Conservation (phyloP, 2,113 vertebrate species). For the Petroica traversi region DNA sequence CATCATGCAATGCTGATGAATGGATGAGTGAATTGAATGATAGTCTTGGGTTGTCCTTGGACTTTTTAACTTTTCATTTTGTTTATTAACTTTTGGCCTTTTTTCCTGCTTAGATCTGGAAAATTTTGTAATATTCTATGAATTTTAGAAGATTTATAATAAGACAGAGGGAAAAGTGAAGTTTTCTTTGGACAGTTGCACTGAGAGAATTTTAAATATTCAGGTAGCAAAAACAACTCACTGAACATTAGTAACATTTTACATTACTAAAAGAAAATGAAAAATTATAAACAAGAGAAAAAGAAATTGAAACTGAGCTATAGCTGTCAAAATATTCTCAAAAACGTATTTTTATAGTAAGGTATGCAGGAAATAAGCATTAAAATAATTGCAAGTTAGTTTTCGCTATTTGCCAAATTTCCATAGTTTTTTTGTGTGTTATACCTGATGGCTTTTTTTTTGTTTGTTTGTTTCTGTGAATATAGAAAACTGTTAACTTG, state of each 20-base stretch:
- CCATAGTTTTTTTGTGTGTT: not conserved
- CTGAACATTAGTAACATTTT: not conserved
- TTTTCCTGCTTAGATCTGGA: not conserved
- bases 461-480: not conserved
- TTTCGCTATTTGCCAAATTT: not conserved
- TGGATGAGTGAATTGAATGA: not conserved
- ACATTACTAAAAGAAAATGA: not conserved
- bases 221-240: not conserved
- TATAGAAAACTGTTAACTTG: not conserved
- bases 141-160: not conserved
- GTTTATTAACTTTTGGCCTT: not conserved
- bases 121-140: not conserved
- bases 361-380: not conserved
- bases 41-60: not conserved
- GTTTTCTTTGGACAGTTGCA: not conserved
- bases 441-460: not conserved
- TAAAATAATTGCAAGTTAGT: not conserved
- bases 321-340: not conserved
- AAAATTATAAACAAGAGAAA: not conserved
- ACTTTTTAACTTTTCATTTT: not conserved
- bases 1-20: not conserved
- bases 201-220: not conserved
- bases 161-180: not conserved
- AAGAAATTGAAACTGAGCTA: not conserved
- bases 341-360: not conserved